Conservation (phyloP, 2,888 invertebrate species). For the Saturnia japonica region DNA sequence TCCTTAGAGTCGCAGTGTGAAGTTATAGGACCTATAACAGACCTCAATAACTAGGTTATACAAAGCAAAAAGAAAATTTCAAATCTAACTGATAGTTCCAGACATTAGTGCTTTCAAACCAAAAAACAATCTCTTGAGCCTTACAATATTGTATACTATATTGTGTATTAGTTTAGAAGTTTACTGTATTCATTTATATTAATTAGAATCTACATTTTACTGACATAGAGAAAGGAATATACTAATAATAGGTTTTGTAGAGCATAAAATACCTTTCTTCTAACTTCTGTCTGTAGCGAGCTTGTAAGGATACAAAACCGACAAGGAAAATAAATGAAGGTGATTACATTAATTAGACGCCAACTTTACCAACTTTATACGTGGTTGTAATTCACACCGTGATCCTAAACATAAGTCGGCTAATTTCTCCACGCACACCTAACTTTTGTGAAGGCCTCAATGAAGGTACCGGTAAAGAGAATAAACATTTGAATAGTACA, state of each 20-base stretch:
- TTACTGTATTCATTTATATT: no score
- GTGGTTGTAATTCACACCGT: slow-evolving; percentile 34
- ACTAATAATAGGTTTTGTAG: not conserved
- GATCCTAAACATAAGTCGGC: slow-evolving; percentile 34
- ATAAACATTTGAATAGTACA: not conserved
- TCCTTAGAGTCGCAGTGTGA: no score
- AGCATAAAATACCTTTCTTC: not conserved
- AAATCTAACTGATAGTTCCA: no score
- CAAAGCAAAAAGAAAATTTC: no score
- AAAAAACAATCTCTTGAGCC: no score
- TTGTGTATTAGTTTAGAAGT: no score
- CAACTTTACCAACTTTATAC: slow-evolving; percentile 37
- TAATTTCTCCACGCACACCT: slow-evolving; percentile 33
- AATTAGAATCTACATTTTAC: not conserved
- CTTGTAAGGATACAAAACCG: slow-evolving; percentile 27
- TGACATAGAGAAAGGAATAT: not conserved
- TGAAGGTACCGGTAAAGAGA: slow-evolving; percentile 25
- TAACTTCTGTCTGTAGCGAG: not conserved
- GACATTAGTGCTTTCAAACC: no score
- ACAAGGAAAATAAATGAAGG: slow-evolving; percentile 37
- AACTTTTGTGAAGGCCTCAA: slow-evolving; percentile 33
- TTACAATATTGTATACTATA: no score
- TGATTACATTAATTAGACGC: slow-evolving; percentile 48
- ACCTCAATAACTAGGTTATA: no score
- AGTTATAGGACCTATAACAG: no score